Evolutionary conservation across 2,113 vertebrate species (phyloP).

Genomic region (Elachura formosa): DNA sequence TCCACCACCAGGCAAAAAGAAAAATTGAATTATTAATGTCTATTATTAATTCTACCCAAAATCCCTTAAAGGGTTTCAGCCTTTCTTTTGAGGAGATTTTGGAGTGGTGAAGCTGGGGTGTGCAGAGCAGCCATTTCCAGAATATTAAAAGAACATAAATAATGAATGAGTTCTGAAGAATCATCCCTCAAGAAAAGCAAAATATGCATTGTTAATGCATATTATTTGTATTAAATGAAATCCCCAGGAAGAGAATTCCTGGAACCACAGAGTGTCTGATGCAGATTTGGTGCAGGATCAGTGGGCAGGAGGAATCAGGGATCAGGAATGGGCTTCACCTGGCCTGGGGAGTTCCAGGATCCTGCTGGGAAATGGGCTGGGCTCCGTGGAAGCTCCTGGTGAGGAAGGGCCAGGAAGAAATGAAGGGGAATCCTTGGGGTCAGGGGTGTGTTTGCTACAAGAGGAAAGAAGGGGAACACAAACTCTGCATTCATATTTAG

Average conservation of each 20-base stretch:
- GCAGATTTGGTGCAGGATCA: background rate
- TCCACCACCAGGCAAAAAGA: conserved; percentile 3
- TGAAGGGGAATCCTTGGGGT: accelerated
- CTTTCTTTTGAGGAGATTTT: background rate
- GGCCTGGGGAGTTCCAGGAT: background rate
- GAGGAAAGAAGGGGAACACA: background rate
- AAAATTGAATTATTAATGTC: conserved; percentile 50
- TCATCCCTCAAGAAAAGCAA: background rate
- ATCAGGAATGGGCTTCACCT: background rate
- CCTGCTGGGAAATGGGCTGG: background rate
- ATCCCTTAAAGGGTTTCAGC: conserved; percentile 39
- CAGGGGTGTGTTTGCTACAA: background rate
- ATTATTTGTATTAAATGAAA: background rate
- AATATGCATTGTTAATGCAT: background rate
- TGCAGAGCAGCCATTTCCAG: background rate
- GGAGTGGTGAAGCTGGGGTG: background rate
- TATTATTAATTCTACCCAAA: conserved; percentile 45
- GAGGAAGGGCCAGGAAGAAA: background rate
- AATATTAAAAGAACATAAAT: background rate
- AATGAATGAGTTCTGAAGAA: background rate
- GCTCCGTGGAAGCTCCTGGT: background rate
- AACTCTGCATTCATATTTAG: accelerated
- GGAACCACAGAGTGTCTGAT: background rate
- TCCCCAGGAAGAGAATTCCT: background rate
- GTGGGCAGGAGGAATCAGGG: background rate